phyloP scores from a whole-genome alignment of 1,140 invertebrate species.

The Babylonia areolata region DNA sequence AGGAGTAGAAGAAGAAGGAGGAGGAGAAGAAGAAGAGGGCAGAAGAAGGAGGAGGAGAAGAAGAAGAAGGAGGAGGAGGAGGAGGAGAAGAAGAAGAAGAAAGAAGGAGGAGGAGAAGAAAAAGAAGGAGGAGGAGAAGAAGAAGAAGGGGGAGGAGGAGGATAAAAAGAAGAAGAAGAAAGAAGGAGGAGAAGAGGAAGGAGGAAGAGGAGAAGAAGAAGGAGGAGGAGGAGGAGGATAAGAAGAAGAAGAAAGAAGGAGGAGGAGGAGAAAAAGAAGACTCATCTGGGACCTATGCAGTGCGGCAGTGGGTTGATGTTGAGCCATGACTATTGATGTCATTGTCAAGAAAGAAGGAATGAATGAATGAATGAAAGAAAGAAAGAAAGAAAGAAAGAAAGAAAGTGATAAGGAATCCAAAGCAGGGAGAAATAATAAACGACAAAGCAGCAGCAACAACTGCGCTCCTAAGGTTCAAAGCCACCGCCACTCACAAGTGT shows the following conservation, averaged over 20 bases:
- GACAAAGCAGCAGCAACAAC: no score
- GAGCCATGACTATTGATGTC: no score
- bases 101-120: background rate
- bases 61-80: slow-evolving; percentile 25
- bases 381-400: background rate
- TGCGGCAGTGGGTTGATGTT: no score
- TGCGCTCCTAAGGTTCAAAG: no score
- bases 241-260: background rate
- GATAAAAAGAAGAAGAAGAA: background rate
- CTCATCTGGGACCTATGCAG: no score
- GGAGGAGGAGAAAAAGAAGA: no score
- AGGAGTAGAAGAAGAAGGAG: slow-evolving; percentile 9
- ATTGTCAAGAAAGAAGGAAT: background rate
- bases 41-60: slow-evolving; percentile 25
- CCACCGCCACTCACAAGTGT: no score
- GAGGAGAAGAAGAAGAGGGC: slow-evolving; percentile 10
- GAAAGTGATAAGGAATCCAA: background rate
- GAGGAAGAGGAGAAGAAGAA: background rate
- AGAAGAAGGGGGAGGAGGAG: background rate
- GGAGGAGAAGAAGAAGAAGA: background rate
- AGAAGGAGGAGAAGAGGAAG: background rate
- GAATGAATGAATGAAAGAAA: background rate
- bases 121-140: background rate
- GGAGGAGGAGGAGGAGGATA: no score
- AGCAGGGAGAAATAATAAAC: no score